These are phyloP conservation scores for Conus canariensis DNA, from an alignment of 2,888 invertebrate genomes.

Conservation along the genomic window DNA sequence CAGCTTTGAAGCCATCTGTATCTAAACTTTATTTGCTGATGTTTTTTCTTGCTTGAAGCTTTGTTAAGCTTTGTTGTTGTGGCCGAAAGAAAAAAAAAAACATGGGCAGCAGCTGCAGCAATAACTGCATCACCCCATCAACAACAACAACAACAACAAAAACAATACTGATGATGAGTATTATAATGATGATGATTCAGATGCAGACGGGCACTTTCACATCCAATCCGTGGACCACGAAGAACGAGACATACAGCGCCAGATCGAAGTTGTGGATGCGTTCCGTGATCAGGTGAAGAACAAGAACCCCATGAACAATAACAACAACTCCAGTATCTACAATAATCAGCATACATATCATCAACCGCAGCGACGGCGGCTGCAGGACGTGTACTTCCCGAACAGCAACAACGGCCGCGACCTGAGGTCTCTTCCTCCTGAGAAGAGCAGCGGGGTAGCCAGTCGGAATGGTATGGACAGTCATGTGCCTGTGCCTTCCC, in stretches of 20 bases:
- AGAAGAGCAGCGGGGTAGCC: not conserved
- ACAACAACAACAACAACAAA: too few relatives aligned
- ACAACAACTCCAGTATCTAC: not conserved
- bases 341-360: not conserved
- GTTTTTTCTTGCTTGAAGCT: too few relatives aligned
- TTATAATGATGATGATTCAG: slow-evolving; percentile 5
- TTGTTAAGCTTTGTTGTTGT: too few relatives aligned
- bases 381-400: not conserved
- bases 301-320: not conserved
- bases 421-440: not conserved
- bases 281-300: not conserved
- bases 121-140: too few relatives aligned
- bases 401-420: not conserved
- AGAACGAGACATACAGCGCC: not conserved
- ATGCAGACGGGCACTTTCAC: slow-evolving; percentile 40
- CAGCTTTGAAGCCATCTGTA: too few relatives aligned
- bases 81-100: too few relatives aligned
- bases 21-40: too few relatives aligned
- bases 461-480: not conserved
- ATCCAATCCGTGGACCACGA: slow-evolving; percentile 20
- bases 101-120: too few relatives aligned
- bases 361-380: not conserved
- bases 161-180: too few relatives aligned
- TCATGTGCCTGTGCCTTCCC: not conserved
- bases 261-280: not conserved